phyloP scores from a whole-genome alignment of 2,113 vertebrate genomes.

The Perognathus longimembris region DNA sequence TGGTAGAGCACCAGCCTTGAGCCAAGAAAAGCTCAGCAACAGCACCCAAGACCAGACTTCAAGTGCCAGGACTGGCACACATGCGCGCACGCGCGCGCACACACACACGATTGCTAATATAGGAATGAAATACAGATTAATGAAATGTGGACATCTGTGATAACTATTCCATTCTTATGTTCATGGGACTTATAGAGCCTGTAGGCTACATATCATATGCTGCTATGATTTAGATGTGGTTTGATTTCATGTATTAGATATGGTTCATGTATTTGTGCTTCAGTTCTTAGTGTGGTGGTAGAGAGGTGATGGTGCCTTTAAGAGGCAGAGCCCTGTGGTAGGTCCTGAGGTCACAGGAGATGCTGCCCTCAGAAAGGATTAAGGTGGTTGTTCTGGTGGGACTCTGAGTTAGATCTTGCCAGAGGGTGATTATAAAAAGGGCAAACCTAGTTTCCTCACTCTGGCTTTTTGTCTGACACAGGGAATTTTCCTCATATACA shows the following conservation, averaged over 20 bases:
- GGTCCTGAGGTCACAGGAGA: background rate
- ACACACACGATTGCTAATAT: background rate
- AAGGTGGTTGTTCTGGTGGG: background rate
- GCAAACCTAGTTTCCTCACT: background rate
- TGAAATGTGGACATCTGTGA: background rate
- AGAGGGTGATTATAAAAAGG: background rate
- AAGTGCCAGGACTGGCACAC: too few species aligned
- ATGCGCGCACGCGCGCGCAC: too few species aligned
- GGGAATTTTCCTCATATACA: background rate
- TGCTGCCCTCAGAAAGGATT: background rate
- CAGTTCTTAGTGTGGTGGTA: background rate
- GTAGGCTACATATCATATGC: background rate
- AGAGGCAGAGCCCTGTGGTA: background rate
- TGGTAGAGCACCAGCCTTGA: too few species aligned
- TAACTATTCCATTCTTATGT: background rate
- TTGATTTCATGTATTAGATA: background rate
- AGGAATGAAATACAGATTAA: slow-evolving; percentile 28
- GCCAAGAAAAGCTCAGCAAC: too few species aligned
- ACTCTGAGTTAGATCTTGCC: background rate
- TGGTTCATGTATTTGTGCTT: background rate
- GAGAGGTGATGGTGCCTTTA: background rate
- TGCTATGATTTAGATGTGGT: background rate
- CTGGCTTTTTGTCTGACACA: background rate
- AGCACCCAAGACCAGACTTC: too few species aligned
- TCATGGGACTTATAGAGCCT: background rate